Percentiles rank a stretch among this genome's conserved stretches.
phyloP scores from a whole-genome alignment of 2,888 invertebrate species.

The Malacosoma neustria region DNA sequence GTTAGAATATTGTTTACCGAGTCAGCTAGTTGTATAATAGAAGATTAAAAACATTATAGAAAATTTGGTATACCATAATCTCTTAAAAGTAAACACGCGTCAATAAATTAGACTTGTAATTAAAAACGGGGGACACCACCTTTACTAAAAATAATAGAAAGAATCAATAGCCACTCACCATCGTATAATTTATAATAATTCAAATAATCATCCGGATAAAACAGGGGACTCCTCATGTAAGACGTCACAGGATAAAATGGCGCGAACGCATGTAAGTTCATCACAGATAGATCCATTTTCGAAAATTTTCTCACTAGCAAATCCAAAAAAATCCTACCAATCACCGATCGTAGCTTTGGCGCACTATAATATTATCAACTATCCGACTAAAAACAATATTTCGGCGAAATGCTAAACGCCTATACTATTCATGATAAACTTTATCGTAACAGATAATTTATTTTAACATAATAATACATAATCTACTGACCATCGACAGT shows the following conservation, averaged over 20 bases:
- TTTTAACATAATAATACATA: constrained; percentile 1
- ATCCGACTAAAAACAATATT: background rate
- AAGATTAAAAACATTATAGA: too few species aligned
- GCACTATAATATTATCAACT: background rate
- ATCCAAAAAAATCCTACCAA: constrained; percentile 29
- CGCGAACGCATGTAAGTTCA: constrained; percentile 28
- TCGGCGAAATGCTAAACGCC: constrained; percentile 6
- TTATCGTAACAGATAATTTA: constrained; percentile 1
- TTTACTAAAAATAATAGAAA: too few species aligned
- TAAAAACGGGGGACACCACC: too few species aligned
- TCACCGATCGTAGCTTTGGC: constrained; percentile 11
- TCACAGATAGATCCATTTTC: constrained; percentile 44
- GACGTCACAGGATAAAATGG: constrained; percentile 40
- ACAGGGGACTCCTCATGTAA: constrained; percentile 33
- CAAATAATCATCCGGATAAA: constrained; percentile 49
- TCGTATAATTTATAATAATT: constrained; percentile 52
- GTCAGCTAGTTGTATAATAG: too few species aligned
- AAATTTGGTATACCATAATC: too few species aligned
- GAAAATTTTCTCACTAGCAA: constrained; percentile 4
- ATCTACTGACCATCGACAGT: background rate
- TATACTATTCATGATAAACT: constrained; percentile 1
- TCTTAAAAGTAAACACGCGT: too few species aligned
- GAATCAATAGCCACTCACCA: constrained; percentile 35
- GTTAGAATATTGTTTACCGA: too few species aligned
- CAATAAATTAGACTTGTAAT: too few species aligned